These are phyloP conservation scores for Natrix natrix DNA, from an alignment of 2,797 vertebrate species.

Conservation along the genomic window DNA sequence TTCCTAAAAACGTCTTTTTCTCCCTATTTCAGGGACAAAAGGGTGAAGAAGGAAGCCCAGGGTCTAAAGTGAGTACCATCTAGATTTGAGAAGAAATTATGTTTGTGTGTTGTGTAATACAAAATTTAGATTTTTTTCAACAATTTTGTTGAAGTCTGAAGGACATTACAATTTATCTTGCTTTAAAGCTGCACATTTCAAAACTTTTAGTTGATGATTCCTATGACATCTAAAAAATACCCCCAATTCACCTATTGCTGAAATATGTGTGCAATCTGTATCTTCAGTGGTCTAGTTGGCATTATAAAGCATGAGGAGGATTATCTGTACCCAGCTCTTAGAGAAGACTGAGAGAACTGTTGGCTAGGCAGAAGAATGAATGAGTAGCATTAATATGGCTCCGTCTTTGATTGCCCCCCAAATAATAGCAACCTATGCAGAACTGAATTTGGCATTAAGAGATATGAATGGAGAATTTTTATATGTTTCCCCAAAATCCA, in stretches of 20 bases:
- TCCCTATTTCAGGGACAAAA: slow-evolving; percentile 69
- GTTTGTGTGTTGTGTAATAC: not conserved
- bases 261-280: not conserved
- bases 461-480: not conserved
- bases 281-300: not conserved
- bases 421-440: not conserved
- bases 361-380: not conserved
- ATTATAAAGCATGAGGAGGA: not conserved
- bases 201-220: not conserved
- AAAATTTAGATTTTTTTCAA: not conserved
- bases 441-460: not conserved
- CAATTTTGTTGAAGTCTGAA: not conserved
- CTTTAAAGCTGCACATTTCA: not conserved
- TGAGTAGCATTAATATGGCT: not conserved
- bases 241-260: not conserved
- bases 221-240: not conserved
- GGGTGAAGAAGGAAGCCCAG: slow-evolving; percentile 68
- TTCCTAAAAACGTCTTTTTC: not conserved
- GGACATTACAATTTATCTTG: not conserved
- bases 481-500: not conserved
- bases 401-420: not conserved
- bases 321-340: not conserved
- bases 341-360: not conserved
- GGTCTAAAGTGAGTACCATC: slow-evolving; percentile 67
- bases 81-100: not conserved